Percentiles rank a stretch among this genome's conserved stretches.
These are phyloP conservation scores for Engystomops pustulosus DNA, from an alignment of 2,113 vertebrate species.

Conservation along the genomic window DNA sequence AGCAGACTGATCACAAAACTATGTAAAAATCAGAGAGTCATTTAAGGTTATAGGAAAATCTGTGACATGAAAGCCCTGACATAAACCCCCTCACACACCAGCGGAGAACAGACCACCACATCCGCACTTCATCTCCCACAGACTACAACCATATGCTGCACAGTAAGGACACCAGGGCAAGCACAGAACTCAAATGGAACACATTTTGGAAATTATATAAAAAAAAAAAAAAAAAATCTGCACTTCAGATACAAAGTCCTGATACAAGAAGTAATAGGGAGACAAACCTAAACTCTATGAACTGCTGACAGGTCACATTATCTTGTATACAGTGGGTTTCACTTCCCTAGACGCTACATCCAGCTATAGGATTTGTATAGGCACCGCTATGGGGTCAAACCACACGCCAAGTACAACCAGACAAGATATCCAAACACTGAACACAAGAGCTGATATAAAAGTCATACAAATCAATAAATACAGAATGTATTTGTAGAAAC, in stretches of 20 bases:
- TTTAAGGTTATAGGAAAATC: too few relatives aligned
- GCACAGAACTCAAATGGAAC: too few relatives aligned
- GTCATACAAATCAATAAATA: too few relatives aligned
- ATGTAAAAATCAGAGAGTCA: too few relatives aligned
- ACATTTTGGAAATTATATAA: background rate
- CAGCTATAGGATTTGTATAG: background rate
- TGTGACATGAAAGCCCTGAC: too few relatives aligned
- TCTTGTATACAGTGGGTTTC: background rate
- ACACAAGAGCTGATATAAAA: background rate
- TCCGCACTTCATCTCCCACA: background rate
- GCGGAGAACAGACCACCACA: background rate
- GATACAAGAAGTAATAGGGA: background rate
- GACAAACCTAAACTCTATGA: background rate
- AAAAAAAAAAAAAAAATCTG: too few relatives aligned
- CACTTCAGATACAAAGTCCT: slow-evolving; percentile 30
- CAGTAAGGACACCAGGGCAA: too few relatives aligned
- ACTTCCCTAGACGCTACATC: background rate
- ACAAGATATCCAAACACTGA: background rate
- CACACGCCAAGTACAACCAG: background rate
- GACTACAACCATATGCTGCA: too few relatives aligned
- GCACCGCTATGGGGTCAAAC: background rate
- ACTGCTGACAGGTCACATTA: slow-evolving; percentile 23
- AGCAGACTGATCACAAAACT: too few relatives aligned
- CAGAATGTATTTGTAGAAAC: too few relatives aligned
- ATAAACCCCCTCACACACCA: background rate